A percentile compares a stretch with the other conserved stretches of the same genome.
These are phyloP conservation scores for Drosophila serrata DNA, from an alignment of 1,140 invertebrate genomes.

Conservation along the genomic window DNA sequence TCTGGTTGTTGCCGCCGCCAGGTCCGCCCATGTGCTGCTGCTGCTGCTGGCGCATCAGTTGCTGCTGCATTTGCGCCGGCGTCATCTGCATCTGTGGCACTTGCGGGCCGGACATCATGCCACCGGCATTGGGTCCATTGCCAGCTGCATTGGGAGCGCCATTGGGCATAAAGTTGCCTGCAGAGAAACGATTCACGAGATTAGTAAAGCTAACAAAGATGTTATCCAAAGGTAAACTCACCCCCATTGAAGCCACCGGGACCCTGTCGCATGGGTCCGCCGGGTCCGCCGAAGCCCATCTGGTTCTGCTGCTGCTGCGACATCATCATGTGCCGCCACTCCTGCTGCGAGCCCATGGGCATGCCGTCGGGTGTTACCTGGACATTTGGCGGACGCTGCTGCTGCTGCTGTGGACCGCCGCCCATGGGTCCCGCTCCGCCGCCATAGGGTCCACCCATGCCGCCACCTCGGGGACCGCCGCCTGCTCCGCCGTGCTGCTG, in stretches of 20 bases:
- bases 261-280: slow-evolving; percentile 87
- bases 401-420: slow-evolving; percentile 76
- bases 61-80: slow-evolving; percentile 86
- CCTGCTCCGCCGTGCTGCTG: slow-evolving; percentile 84
- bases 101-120: slow-evolving; percentile 76
- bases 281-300: slow-evolving; percentile 86
- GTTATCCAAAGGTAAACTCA: slow-evolving; percentile 62
- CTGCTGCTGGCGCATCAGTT: slow-evolving; percentile 85
- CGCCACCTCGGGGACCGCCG: slow-evolving; percentile 72
- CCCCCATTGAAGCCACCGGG: slow-evolving; percentile 89
- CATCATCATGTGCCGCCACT: slow-evolving; percentile 91
- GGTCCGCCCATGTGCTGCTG: slow-evolving; percentile 66
- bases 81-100: slow-evolving; percentile 86
- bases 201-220: background rate
- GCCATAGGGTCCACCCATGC: slow-evolving; percentile 86
- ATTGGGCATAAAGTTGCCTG: slow-evolving; percentile 82
- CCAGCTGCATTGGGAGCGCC: slow-evolving; percentile 61
- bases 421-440: slow-evolving; percentile 67
- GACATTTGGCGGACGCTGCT: slow-evolving; percentile 86
- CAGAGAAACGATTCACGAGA: background rate
- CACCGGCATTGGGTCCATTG: slow-evolving; percentile 67
- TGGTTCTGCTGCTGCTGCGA: slow-evolving; percentile 87
- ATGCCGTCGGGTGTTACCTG: slow-evolving; percentile 86
- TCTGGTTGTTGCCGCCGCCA: slow-evolving; percentile 61
- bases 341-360: slow-evolving; percentile 88